Conservation (phyloP, 2,888 invertebrate genomes). For the Prenolepis imparis region DNA sequence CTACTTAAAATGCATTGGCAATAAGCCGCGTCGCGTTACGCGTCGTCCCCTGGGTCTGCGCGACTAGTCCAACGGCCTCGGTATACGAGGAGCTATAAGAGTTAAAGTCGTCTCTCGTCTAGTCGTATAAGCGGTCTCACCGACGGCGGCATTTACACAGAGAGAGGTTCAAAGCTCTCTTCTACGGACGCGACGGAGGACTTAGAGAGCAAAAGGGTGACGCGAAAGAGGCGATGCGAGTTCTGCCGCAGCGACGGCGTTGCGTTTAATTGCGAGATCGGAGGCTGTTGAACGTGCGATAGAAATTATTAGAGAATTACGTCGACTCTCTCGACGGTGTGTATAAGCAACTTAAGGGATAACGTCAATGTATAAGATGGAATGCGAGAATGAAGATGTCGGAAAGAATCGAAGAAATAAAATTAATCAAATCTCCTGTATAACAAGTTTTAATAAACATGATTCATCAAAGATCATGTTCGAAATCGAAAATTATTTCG, state of each 20-base stretch:
- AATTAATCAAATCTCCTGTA: neutral
- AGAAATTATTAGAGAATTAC: neutral
- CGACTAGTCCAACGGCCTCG: slow-evolving; percentile 74
- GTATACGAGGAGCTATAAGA: slow-evolving; percentile 60
- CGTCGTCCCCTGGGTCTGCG: slow-evolving; percentile 72
- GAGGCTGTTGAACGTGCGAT: neutral
- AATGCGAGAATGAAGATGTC: slow-evolving; percentile 1
- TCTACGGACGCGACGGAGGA: slow-evolving; percentile 26
- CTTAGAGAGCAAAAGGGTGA: slow-evolving; percentile 22
- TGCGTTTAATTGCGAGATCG: slow-evolving; percentile 29
- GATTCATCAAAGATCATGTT: slow-evolving; percentile 19
- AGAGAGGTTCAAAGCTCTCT: slow-evolving; percentile 55
- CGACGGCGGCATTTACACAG: slow-evolving; percentile 69
- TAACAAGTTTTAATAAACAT: neutral
- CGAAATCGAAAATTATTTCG: slow-evolving; percentile 38
- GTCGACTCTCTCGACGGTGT: slow-evolving; percentile 1
- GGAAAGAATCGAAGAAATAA: neutral
- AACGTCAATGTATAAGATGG: neutral
- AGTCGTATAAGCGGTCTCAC: slow-evolving; percentile 67
- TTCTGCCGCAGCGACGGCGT: slow-evolving; percentile 11
- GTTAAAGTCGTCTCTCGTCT: slow-evolving; percentile 75
- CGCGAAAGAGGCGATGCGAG: slow-evolving; percentile 2
- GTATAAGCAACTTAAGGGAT: neutral
- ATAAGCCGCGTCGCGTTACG: slow-evolving; percentile 84
- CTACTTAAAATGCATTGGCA: slow-evolving; percentile 85